A percentile compares a stretch with the other conserved stretches of the same genome.
phyloP scores from a whole-genome alignment of 2,888 invertebrate species.

The Oxycera nigricornis region DNA sequence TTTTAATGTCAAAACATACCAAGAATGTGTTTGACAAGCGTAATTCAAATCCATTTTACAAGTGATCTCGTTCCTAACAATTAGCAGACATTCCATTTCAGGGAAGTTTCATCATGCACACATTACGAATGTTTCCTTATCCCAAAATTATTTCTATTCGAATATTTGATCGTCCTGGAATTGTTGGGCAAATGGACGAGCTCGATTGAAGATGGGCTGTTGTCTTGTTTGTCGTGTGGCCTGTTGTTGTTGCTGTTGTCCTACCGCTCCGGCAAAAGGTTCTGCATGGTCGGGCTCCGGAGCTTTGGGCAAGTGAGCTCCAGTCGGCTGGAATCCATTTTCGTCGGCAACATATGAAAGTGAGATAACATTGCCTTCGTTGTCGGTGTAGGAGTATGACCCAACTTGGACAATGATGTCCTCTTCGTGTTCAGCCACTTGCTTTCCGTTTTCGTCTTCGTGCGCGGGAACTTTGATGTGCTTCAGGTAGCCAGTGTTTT shows the following conservation, averaged over 20 bases:
- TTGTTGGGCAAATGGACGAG: too few relatives aligned
- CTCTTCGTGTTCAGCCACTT: conserved; percentile 66
- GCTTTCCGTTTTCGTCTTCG: conserved; percentile 61
- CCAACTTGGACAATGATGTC: conserved; percentile 69
- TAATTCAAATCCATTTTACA: too few relatives aligned
- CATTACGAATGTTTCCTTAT: too few relatives aligned
- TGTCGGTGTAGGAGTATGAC: conserved; percentile 74
- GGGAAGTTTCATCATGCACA: too few relatives aligned
- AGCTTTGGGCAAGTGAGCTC: conserved; percentile 69
- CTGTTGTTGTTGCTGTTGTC: neutral
- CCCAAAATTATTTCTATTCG: too few relatives aligned
- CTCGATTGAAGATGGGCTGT: too few relatives aligned
- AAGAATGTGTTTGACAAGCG: too few relatives aligned
- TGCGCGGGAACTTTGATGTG: conserved; percentile 63
- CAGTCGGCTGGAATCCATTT: conserved; percentile 74
- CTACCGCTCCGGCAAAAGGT: neutral
- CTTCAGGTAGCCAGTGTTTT: conserved; percentile 76
- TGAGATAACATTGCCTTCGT: conserved; percentile 72
- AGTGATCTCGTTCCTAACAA: too few relatives aligned
- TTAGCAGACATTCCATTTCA: too few relatives aligned
- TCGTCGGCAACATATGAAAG: conserved; percentile 75
- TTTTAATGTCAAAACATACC: too few relatives aligned
- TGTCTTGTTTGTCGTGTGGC: too few relatives aligned
- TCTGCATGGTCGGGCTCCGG: conserved; percentile 55
- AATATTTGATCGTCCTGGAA: too few relatives aligned